A percentile compares a stretch with the other conserved stretches of the same genome.
phyloP scores from a whole-genome alignment of 2,113 vertebrate genomes.

The Muntiacus muntjak region DNA sequence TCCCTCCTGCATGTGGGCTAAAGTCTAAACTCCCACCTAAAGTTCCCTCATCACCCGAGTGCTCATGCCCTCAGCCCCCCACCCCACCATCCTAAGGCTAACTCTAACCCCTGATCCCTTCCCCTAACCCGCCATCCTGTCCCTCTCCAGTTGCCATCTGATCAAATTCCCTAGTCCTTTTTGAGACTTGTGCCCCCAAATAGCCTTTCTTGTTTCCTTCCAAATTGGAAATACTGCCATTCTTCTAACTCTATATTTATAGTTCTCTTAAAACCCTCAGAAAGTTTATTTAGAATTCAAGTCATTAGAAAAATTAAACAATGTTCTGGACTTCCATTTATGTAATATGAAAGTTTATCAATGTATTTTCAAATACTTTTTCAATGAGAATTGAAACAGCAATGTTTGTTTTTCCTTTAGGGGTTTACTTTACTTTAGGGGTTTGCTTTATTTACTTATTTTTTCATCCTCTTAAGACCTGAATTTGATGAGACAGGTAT shows the following conservation, averaged over 20 bases:
- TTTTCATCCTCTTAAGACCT: background rate
- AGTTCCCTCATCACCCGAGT: background rate
- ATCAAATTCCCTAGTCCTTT: background rate
- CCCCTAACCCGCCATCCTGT: background rate
- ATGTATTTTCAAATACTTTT: background rate
- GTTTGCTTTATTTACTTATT: background rate
- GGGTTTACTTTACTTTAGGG: background rate
- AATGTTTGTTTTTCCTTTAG: background rate
- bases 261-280: background rate
- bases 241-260: background rate
- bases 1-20: background rate
- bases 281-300: background rate
- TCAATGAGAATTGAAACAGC: background rate
- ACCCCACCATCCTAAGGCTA: background rate
- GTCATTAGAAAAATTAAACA: background rate
- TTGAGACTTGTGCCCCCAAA: background rate
- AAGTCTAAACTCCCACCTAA: background rate
- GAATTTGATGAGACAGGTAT: background rate
- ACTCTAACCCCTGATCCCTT: background rate
- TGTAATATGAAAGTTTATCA: background rate
- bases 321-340: background rate
- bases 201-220: background rate
- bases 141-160: background rate
- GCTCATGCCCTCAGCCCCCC: background rate
- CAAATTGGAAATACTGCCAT: background rate